A percentile compares a stretch with the other conserved stretches of the same genome.
Conservation (phyloP, 1,140 invertebrate genomes). For the Dryas iulia region DNA sequence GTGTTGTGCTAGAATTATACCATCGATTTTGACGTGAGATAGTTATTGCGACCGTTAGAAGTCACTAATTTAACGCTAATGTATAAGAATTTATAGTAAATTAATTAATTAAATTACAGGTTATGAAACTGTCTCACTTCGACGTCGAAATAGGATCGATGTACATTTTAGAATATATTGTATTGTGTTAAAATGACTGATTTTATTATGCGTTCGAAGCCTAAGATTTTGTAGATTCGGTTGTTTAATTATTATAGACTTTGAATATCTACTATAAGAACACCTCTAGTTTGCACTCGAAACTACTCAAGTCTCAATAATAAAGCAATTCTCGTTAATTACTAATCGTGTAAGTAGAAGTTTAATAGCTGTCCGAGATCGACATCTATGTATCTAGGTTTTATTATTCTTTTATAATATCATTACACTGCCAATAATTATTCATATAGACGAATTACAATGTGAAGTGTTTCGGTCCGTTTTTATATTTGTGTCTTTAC, state of each 20-base stretch:
- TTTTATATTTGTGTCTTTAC: constrained; percentile 77
- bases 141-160: constrained; percentile 74
- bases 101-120: constrained; percentile 64
- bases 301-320: constrained; percentile 67
- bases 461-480: constrained; percentile 65
- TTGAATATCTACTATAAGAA: constrained; percentile 70
- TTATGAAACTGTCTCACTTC: constrained; percentile 68
- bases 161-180: constrained; percentile 77
- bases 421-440: constrained; percentile 77
- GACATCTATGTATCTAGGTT: constrained; percentile 46
- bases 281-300: constrained; percentile 75
- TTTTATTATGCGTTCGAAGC: constrained; percentile 80
- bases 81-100: constrained; percentile 78
- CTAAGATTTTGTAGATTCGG: constrained; percentile 77
- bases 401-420: constrained; percentile 56
- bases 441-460: constrained; percentile 71
- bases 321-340: constrained; percentile 78
- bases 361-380: constrained; percentile 58
- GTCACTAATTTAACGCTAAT: constrained; percentile 78
- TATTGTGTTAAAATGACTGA: constrained; percentile 81
- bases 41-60: constrained; percentile 64
- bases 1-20: constrained; percentile 78
- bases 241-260: constrained; percentile 71
- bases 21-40: constrained; percentile 72
- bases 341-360: constrained; percentile 73